phyloP scores from a whole-genome alignment of 2,888 invertebrate species.

The Malacosoma neustria region DNA sequence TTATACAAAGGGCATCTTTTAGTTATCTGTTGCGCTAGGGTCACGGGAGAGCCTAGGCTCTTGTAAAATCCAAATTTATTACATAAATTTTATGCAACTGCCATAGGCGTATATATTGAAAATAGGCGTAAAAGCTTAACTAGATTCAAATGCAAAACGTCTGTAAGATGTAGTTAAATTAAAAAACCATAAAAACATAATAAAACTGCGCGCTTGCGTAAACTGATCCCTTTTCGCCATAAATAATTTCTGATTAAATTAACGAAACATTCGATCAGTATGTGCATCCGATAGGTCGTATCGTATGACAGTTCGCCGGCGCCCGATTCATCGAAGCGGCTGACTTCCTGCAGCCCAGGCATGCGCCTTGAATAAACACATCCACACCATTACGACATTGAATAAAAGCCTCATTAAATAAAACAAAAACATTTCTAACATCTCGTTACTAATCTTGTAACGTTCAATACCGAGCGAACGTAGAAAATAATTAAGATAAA shows the following conservation, averaged over 20 bases:
- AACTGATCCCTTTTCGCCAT: not conserved
- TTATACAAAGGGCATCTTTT: no score
- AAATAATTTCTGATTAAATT: not conserved
- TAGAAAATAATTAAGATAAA: constrained; percentile 6
- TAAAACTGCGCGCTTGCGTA: no score
- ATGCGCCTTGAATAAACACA: constrained; percentile 57
- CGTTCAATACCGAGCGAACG: constrained; percentile 12
- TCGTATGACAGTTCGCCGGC: constrained; percentile 37
- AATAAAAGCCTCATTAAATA: constrained; percentile 19
- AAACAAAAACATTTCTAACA: constrained; percentile 9
- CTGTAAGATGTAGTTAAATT: no score
- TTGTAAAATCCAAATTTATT: no score
- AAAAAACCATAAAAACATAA: no score
- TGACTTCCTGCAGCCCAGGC: constrained; percentile 54
- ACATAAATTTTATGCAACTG: no score
- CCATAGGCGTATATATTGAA: no score
- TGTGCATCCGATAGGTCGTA: constrained; percentile 24
- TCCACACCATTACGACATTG: constrained; percentile 24
- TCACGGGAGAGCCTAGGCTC: no score
- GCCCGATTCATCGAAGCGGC: constrained; percentile 52
- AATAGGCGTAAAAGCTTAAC: no score
- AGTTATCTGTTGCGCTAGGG: no score
- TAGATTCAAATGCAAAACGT: no score
- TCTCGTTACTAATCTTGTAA: constrained; percentile 4
- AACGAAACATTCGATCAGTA: constrained; percentile 26